Evolutionary conservation across 2,113 vertebrate genomes (phyloP).

Genomic region (Chlorodrepanis virens): DNA sequence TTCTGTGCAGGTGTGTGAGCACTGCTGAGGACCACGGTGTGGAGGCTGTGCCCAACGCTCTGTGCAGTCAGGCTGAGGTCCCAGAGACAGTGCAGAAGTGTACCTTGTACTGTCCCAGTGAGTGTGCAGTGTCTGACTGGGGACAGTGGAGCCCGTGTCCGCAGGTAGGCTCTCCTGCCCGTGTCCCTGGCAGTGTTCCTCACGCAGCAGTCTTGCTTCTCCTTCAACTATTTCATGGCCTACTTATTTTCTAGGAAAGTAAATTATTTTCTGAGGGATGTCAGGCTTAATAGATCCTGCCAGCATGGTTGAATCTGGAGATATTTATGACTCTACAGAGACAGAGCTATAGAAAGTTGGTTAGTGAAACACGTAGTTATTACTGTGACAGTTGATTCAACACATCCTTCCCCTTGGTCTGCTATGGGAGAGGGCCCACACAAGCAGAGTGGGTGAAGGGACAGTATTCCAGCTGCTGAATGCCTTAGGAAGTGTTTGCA

Average conservation of each 20-base stretch:
- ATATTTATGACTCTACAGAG: slow-evolving; percentile 5
- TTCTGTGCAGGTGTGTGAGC: slow-evolving; percentile 81
- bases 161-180: slow-evolving; percentile 73
- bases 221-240: not conserved
- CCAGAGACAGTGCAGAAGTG: slow-evolving; percentile 81
- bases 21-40: slow-evolving; percentile 53
- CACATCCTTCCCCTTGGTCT: not conserved
- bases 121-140: slow-evolving; percentile 90
- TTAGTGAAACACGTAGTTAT: not conserved
- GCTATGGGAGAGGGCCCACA: not conserved
- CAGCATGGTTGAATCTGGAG: not conserved
- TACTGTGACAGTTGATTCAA: not conserved
- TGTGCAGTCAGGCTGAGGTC: slow-evolving; percentile 82
- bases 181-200: not conserved
- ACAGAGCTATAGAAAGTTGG: not conserved
- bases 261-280: not conserved
- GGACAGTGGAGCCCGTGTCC: slow-evolving; percentile 88
- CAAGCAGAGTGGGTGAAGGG: not conserved
- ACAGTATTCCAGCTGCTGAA: not conserved
- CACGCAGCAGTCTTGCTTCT: fast-evolving
- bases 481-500: not conserved
- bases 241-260: not conserved
- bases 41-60: slow-evolving; percentile 69
- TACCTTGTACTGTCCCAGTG: slow-evolving; percentile 82
- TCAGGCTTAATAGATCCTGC: not conserved